Evolutionary conservation across 2,113 vertebrate species (phyloP).

Genomic region (Pterocles burchelli): DNA sequence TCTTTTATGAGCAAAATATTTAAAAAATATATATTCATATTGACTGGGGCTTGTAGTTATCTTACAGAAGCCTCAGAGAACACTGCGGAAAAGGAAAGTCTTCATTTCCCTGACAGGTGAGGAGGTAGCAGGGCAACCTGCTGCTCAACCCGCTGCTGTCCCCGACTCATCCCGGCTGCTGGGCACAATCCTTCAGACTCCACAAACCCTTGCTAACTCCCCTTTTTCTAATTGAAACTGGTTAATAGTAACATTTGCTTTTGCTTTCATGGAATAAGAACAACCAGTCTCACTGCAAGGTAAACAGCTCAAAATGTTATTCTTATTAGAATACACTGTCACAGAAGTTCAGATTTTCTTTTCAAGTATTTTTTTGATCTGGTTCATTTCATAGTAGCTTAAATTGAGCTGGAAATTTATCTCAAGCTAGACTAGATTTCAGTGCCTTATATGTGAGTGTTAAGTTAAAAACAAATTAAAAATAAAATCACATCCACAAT

Average conservation of each 20-base stretch:
- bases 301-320: background rate
- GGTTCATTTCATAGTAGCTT: background rate
- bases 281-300: background rate
- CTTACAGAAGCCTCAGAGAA: background rate
- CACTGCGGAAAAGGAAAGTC: background rate
- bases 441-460: background rate
- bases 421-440: background rate
- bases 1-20: background rate
- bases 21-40: background rate
- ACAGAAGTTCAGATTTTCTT: background rate
- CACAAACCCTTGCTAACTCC: background rate
- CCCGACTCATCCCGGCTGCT: background rate
- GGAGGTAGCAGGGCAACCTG: background rate
- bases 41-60: background rate
- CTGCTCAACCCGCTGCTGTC: rapidly evolving
- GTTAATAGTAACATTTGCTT: background rate
- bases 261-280: background rate
- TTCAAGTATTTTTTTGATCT: background rate
- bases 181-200: background rate
- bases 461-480: background rate
- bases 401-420: background rate
- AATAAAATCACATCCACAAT: background rate
- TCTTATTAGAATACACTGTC: background rate
- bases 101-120: background rate
- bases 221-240: background rate